phyloP scores from a whole-genome alignment of 2,888 invertebrate genomes.

The Agonopterix subpropinquella region DNA sequence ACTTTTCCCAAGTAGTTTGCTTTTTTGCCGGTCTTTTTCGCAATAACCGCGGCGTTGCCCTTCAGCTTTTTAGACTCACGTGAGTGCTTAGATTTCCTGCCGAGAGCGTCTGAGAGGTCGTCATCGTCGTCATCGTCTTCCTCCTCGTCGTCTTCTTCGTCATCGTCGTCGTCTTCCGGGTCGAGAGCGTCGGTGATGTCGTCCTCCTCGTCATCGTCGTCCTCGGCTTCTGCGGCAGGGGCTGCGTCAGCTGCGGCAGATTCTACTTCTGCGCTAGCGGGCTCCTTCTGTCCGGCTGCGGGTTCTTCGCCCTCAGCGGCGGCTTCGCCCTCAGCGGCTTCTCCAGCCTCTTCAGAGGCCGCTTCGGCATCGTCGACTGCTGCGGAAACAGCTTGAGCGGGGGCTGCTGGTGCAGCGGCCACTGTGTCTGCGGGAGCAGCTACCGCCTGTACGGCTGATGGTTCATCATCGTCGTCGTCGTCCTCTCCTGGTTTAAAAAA shows the following conservation, averaged over 20 bases:
- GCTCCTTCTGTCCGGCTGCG: slow-evolving; percentile 59
- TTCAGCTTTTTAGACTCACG: slow-evolving; percentile 89
- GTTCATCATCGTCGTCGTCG: slow-evolving; percentile 78
- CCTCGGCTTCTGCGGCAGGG: slow-evolving; percentile 63
- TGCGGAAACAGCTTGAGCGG: slow-evolving; percentile 36
- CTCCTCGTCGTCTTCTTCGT: slow-evolving; percentile 81
- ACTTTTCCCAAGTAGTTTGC: slow-evolving; percentile 66
- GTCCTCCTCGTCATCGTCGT: slow-evolving; percentile 78
- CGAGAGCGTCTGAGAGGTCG: slow-evolving; percentile 79
- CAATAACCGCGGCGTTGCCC: slow-evolving; percentile 52
- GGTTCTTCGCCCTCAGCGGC: slow-evolving; percentile 58
- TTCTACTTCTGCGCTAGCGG: slow-evolving; percentile 55
- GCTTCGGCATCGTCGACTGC: slow-evolving; percentile 44
- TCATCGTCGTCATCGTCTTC: slow-evolving; percentile 80
- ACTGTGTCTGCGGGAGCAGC: slow-evolving; percentile 58
- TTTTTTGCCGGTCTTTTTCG: slow-evolving; percentile 70
- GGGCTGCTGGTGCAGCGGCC: slow-evolving; percentile 48
- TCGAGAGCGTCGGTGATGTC: slow-evolving; percentile 73
- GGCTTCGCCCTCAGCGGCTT: slow-evolving; percentile 52
- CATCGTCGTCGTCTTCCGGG: slow-evolving; percentile 79
- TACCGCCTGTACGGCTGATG: slow-evolving; percentile 65
- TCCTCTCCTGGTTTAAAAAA: slow-evolving; percentile 37
- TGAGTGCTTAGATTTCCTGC: slow-evolving; percentile 76
- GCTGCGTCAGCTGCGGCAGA: slow-evolving; percentile 41
- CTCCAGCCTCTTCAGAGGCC: slow-evolving; percentile 40